Conservation (phyloP, 2,797 vertebrate species). For the Chrysolophus pictus region DNA sequence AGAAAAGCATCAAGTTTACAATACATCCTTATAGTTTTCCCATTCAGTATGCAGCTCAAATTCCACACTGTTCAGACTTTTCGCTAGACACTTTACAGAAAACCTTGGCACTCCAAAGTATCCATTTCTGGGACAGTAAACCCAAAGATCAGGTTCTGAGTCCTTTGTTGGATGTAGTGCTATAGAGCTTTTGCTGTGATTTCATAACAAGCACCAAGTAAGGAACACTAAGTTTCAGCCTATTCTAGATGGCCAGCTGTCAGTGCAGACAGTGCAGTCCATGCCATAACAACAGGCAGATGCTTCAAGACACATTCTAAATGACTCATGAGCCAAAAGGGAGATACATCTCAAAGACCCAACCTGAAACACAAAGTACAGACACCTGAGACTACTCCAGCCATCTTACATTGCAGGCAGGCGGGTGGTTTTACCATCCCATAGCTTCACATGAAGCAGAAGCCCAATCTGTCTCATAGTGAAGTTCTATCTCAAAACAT, state of each 20-base stretch:
- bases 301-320: not conserved
- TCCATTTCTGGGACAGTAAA: not conserved
- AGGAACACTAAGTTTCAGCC: not conserved
- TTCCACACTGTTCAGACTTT: not conserved
- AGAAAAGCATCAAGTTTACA: not conserved
- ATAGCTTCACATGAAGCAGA: not conserved
- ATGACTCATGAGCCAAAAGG: rapidly evolving
- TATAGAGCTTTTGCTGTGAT: not conserved
- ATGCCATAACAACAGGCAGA: not conserved
- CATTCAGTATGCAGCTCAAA: not conserved
- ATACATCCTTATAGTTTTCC: not conserved
- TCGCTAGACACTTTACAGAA: not conserved
- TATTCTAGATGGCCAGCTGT: not conserved
- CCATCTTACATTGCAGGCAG: not conserved
- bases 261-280: not conserved
- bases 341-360: not conserved
- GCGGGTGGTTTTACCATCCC: not conserved
- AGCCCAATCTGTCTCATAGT: not conserved
- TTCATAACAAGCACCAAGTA: not conserved
- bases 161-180: not conserved
- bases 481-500: not conserved
- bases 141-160: not conserved
- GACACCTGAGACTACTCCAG: not conserved
- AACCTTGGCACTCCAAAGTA: not conserved
- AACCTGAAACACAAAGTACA: not conserved